Base-by-base conservation (phyloP, 2,113 vertebrate species). In the Sprattus sprattus region DNA sequence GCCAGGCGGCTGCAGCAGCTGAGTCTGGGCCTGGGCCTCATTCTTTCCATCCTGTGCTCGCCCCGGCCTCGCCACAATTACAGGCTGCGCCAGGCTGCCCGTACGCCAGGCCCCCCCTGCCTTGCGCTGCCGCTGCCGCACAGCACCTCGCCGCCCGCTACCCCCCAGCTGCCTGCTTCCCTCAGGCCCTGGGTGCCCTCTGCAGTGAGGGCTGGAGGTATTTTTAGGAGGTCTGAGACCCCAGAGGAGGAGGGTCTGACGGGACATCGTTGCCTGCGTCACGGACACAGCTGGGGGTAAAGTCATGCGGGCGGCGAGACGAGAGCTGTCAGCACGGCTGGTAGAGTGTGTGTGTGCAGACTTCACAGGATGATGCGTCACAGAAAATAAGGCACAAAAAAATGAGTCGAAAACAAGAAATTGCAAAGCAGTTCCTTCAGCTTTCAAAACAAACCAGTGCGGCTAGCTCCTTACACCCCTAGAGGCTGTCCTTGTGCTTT, bases 61-160 rank as follows among this genome's bases (percentile, higher is more conserved):
- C 91, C 92, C 91, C 82, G 87, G 47, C 83, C 88, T 89, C 49
- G 82, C 91, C 92, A 89, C 92, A 93, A 93, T 93, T 94, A 93
- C 87, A 93, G 88, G 91, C 90, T 88, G 88, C 18, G 82, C 87
- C 87, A 87, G 88, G 25, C 86, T n/a, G 47, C 64, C 84, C 87
- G 88, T 88, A 88, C 90, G 86, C 86, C 89, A 39, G 44, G 28
- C 2, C 10, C 28, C 6, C 28, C 28, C 67, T 16, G 64, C 82
- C 75, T 52, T 32, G 60, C 60, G 57, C 47, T n/a, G 46, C 91
- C n/a, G n/a, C n/a, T n/a, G 90, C 89, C 90, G 86, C 64, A 64
- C 64, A 91, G 90, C 89, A 91, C 50, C 28, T 87, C 85, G 85
- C 45, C 83, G 67, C 88, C 45, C 83, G 67, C 88, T 88, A 89